phyloP scores from a whole-genome alignment of 2,888 invertebrate genomes.

The Diloba caeruleocephala region DNA sequence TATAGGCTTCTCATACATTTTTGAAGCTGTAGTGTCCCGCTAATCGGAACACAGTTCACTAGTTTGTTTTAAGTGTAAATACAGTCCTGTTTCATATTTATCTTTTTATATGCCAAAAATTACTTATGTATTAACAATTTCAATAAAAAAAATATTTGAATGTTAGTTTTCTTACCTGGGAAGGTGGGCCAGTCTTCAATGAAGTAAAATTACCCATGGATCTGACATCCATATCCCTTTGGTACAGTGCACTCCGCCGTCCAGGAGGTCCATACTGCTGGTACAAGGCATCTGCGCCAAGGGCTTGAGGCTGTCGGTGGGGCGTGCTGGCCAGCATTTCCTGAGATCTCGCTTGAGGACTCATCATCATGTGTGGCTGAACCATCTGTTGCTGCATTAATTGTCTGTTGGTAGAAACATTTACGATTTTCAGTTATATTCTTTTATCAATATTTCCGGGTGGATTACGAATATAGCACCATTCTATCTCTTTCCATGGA shows the following conservation, averaged over 20 bases:
- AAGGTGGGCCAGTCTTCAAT: conserved; percentile 78
- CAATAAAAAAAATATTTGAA: too few relatives aligned
- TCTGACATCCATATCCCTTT: conserved; percentile 80
- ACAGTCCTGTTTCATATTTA: too few relatives aligned
- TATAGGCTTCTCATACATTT: too few relatives aligned
- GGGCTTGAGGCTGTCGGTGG: conserved; percentile 75
- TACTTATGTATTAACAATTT: too few relatives aligned
- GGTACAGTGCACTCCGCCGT: conserved; percentile 80
- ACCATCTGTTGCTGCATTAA: conserved; percentile 84
- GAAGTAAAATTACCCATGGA: conserved; percentile 86
- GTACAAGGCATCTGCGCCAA: conserved; percentile 84
- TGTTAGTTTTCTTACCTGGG: conserved; percentile 72
- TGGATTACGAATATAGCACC: too few relatives aligned
- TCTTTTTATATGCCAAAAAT: too few relatives aligned
- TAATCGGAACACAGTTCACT: too few relatives aligned
- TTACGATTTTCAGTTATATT: neutral
- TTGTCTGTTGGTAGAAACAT: conserved; percentile 64
- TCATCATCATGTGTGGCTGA: conserved; percentile 85
- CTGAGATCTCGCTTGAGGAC: conserved; percentile 88
- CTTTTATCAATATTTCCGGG: too few relatives aligned
- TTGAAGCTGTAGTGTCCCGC: too few relatives aligned
- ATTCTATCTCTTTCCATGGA: too few relatives aligned
- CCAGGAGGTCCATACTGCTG: conserved; percentile 86
- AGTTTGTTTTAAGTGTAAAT: too few relatives aligned
- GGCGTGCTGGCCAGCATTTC: conserved; percentile 86